Conservation (phyloP, 2,113 vertebrate genomes). For the Mormyrus lacerda region DNA sequence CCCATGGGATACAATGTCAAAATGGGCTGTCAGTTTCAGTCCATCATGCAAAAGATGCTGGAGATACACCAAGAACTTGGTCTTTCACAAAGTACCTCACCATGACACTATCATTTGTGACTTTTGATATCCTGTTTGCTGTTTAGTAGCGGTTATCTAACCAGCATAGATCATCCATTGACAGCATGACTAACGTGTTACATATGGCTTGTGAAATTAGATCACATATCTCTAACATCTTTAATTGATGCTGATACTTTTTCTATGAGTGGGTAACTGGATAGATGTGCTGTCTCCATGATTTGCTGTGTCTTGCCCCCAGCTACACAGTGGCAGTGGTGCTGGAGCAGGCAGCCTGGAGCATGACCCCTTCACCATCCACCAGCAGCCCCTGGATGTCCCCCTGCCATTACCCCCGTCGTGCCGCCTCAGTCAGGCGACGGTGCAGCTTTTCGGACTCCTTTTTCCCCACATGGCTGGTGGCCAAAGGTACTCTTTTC, state of each 20-base stretch:
- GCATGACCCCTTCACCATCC: constrained; percentile 75
- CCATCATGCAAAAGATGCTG: neutral
- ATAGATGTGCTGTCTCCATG: neutral
- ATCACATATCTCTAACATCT: neutral
- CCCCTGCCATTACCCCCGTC: constrained; percentile 71
- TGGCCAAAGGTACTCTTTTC: constrained; percentile 68
- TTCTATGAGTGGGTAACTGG: neutral
- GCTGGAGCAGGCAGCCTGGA: constrained; percentile 75
- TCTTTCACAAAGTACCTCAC: neutral
- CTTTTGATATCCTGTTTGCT: neutral
- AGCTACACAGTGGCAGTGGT: constrained; percentile 70
- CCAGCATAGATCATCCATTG: neutral
- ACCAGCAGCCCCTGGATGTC: constrained; percentile 54
- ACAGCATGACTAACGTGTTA: neutral
- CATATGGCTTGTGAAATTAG: neutral
- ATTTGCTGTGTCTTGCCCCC: constrained; percentile 15
- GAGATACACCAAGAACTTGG: neutral
- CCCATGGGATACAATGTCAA: neutral
- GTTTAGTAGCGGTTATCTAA: neutral
- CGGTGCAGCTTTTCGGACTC: constrained; percentile 73
- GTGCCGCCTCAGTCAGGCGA: constrained; percentile 61
- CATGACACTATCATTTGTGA: neutral
- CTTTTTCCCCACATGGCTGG: constrained; percentile 71
- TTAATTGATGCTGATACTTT: neutral
- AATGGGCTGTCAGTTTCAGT: neutral